Conservation (phyloP, 1,140 invertebrate genomes). For the Oryzaephilus surinamensis region DNA sequence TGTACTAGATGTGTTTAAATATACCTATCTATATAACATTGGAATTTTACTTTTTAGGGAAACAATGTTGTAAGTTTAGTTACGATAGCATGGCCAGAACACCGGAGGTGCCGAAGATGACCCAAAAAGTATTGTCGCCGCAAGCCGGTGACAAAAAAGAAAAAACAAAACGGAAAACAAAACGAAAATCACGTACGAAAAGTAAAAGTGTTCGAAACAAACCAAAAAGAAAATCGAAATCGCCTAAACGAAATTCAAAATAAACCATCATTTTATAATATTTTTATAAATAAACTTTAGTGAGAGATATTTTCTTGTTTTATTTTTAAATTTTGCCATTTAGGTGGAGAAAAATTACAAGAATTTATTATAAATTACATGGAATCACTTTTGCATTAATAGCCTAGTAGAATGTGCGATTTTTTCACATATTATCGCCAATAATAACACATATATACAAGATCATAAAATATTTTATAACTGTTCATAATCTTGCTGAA, state of each 20-base stretch:
- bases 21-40: background rate
- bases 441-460: too few species aligned
- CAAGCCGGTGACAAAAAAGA: slow-evolving; percentile 12
- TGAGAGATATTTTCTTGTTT: too few species aligned
- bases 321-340: too few species aligned
- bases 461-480: too few species aligned
- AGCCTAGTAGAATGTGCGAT: too few species aligned
- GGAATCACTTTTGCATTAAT: too few species aligned
- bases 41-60: slow-evolving; percentile 34
- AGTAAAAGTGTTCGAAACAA: slow-evolving; percentile 21
- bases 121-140: slow-evolving; percentile 17
- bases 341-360: too few species aligned
- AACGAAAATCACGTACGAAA: slow-evolving; percentile 19
- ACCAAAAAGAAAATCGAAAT: slow-evolving; percentile 19
- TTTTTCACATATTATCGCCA: too few species aligned
- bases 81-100: slow-evolving; percentile 41
- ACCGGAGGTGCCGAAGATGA: slow-evolving; percentile 25
- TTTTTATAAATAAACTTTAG: too few species aligned
- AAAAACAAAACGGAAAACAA: slow-evolving; percentile 22
- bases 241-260: slow-evolving; percentile 14
- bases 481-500: slow-evolving; percentile 4
- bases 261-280: too few species aligned
- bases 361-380: too few species aligned
- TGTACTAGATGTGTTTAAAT: background rate
- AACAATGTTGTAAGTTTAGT: slow-evolving; percentile 37